Conservation (phyloP, 30 jellyfish, hydroid and myxozoan genomes). For the Hydractinia symbiolongicarpus region DNA sequence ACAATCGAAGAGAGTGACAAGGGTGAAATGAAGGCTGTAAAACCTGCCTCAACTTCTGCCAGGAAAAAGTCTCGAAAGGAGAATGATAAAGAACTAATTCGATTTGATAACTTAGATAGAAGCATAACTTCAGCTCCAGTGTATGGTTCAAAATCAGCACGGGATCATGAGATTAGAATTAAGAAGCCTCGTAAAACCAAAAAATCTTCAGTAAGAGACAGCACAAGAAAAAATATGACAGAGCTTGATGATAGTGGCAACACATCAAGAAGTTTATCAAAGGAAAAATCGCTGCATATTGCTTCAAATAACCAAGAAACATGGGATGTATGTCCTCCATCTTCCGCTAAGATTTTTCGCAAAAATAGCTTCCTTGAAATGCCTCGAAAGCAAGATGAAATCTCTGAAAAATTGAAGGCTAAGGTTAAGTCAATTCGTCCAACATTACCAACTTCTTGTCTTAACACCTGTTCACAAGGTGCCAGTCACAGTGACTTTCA, state of each 20-base stretch:
- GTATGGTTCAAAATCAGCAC: constrained; percentile 79
- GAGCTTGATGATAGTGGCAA: not conserved
- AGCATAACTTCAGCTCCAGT: constrained; percentile 80
- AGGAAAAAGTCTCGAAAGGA: not conserved
- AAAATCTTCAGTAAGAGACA: not conserved
- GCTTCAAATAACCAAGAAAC: constrained; percentile 16
- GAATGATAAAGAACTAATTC: constrained; percentile 12
- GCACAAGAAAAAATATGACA: not conserved
- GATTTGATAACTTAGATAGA: constrained; percentile 58
- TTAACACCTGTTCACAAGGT: not conserved
- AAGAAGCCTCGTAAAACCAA: not conserved
- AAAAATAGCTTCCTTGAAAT: constrained; percentile 49
- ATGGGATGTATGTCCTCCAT: constrained; percentile 82
- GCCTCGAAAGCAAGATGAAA: constrained; percentile 68
- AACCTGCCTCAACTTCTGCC: too few relatives aligned
- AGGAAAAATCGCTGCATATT: not conserved
- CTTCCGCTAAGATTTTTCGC: constrained; percentile 43
- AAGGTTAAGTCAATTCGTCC: not conserved
- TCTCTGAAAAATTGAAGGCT: constrained; percentile 64
- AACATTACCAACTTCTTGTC: constrained; percentile 7
- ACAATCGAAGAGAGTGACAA: too few relatives aligned
- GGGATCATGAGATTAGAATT: constrained; percentile 49
- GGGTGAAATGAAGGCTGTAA: too few relatives aligned
- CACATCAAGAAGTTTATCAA: not conserved
- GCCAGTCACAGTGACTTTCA: not conserved